Evolutionary conservation across 2,113 vertebrate species (phyloP).

Genomic region (Leptosomus discolor): DNA sequence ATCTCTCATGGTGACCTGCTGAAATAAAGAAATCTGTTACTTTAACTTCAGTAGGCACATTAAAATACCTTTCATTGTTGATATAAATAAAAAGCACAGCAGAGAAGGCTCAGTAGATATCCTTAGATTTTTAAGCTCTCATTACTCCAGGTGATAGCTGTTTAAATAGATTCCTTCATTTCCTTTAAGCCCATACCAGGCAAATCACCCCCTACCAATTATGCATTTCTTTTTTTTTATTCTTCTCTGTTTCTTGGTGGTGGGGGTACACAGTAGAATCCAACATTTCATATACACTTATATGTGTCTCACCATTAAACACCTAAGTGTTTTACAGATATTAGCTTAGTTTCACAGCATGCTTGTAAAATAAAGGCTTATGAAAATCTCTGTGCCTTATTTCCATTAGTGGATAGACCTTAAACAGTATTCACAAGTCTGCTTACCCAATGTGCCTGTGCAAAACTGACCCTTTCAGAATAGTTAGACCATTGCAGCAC

Average conservation of each 20-base stretch:
- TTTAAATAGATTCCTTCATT: not conserved
- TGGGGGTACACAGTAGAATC: not conserved
- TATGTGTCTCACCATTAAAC: not conserved
- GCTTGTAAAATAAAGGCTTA: not conserved
- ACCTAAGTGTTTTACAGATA: not conserved
- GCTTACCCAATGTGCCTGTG: not conserved
- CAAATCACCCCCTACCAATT: not conserved
- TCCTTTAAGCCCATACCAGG: not conserved
- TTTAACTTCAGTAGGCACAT: conserved; percentile 42
- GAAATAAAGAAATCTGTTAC: conserved; percentile 40
- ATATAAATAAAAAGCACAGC: conserved; percentile 22
- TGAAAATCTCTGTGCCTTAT: not conserved
- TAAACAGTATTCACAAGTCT: not conserved
- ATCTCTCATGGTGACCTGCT: conserved; percentile 40
- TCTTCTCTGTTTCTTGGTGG: not conserved
- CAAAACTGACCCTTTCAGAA: not conserved
- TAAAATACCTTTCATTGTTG: conserved; percentile 29
- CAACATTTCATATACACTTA: not conserved
- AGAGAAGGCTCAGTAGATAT: not conserved
- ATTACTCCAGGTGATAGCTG: not conserved
- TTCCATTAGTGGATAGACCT: not conserved
- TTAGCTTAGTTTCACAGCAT: not conserved
- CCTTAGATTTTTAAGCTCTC: not conserved
- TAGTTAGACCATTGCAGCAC: not conserved
- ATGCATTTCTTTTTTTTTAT: not conserved